Conservation (phyloP, 92 coral and sea anemone species). For the Parazoanthus swiftii region DNA sequence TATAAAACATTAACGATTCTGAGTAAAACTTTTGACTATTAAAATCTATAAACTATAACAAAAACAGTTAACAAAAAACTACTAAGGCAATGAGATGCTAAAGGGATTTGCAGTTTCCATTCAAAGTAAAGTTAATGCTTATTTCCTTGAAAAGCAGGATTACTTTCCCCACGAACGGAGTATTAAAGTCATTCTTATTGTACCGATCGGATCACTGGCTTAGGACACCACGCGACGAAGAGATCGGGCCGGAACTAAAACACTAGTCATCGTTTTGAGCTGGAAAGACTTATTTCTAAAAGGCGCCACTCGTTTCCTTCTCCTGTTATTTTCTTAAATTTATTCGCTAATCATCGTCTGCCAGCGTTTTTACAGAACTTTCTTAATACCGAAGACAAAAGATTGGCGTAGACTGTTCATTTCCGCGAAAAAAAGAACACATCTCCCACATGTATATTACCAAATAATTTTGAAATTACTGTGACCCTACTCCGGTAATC, state of each 20-base stretch:
- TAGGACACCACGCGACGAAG: background rate
- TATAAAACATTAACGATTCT: too few relatives aligned
- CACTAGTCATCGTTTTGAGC: background rate
- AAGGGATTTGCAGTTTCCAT: background rate
- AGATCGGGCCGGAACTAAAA: background rate
- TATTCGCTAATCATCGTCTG: background rate
- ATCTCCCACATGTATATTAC: background rate
- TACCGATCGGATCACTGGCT: background rate
- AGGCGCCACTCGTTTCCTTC: slow-evolving; percentile 23
- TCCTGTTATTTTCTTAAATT: background rate
- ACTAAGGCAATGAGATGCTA: background rate
- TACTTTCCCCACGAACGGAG: background rate
- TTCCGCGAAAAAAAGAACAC: background rate
- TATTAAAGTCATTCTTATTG: too few relatives aligned
- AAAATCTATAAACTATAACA: background rate
- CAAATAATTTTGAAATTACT: background rate
- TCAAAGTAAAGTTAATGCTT: background rate
- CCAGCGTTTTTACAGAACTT: background rate
- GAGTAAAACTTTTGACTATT: too few relatives aligned
- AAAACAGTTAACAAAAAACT: background rate
- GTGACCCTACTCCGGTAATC: background rate
- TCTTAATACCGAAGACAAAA: background rate
- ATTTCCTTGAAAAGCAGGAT: background rate
- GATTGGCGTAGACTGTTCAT: background rate
- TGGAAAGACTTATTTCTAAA: background rate